Evolutionary conservation across 2,113 vertebrate species (phyloP).

Genomic region (Xiphorhynchus elegans): DNA sequence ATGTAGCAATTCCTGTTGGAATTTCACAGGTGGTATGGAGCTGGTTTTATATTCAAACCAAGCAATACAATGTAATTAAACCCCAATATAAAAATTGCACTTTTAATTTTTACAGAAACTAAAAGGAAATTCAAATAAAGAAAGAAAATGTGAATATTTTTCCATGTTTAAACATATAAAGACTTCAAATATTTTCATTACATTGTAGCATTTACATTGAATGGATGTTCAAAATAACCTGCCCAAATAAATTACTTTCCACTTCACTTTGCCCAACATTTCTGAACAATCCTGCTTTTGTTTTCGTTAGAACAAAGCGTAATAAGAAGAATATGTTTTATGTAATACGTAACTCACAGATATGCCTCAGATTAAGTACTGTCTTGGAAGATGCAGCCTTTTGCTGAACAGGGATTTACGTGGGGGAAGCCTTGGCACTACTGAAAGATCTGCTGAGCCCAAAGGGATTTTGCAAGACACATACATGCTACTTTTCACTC

Average conservation of each 20-base stretch:
- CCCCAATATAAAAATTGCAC: background rate
- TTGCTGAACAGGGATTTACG: background rate
- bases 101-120: background rate
- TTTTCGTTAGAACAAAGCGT: background rate
- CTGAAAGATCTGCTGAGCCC: background rate
- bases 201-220: background rate
- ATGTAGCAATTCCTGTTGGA: background rate
- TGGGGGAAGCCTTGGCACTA: background rate
- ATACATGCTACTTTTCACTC: background rate
- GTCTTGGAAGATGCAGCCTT: background rate
- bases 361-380: background rate
- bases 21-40: background rate
- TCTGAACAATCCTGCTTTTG: background rate
- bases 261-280: background rate
- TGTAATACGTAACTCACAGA: background rate
- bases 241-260: background rate
- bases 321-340: background rate
- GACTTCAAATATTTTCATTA: background rate
- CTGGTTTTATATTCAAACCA: background rate
- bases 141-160: background rate
- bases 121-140: background rate
- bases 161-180: background rate
- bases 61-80: background rate
- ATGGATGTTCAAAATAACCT: background rate
- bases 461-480: background rate